Base-by-base conservation (phyloP, 2,113 vertebrate genomes). In the Brevimyrus niger region DNA sequence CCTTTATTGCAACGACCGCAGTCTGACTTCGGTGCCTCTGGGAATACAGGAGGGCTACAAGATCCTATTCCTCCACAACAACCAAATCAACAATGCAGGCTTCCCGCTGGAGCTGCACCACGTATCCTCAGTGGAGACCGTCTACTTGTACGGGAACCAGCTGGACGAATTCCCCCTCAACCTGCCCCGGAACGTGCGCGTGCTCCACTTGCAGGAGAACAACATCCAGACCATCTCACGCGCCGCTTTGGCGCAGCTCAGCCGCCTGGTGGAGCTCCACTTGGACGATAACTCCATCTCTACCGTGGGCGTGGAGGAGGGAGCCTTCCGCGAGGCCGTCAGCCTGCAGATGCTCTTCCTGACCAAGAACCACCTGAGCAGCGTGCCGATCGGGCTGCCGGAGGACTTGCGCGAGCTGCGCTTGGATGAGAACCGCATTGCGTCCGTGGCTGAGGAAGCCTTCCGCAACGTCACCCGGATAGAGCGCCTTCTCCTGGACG, bases 61-160 rank as follows among this genome's bases (percentile, higher is more conserved):
- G 90, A 96, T 98, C 87, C 98, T 99, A 94, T 99, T 96, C 96
- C 97, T 99, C 93, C 98, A 99, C 91, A 99, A 99, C 95, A 99
- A 99, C 97, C 97, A 98, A 98, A 99, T 99, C 95, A 99, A 99
- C 96, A 99, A 99, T 94, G 98, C 98, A 94, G 98, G 98, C 91
- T 99, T 99, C 94, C 98, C 98, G 50, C 42, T 97, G 69, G 98
- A 99, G 92, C 95, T 99, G 93, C 98, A 99, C 94, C 97, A 96
- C 4, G 95, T 99, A 58, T 98, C 93, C 89, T 97, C 98, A 0
- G 97, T 99, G 92, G 97, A 99, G 92, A 98, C 97, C 0, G 98
- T 99, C 90, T 97, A 96, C 95, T 96, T 99, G 48, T 99, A 99
- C 0, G 98, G 98, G 92, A 99, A 99, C 95, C 97, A 99, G 58